Conservation (phyloP, 2,797 vertebrate genomes). For the Mycteria americana region DNA sequence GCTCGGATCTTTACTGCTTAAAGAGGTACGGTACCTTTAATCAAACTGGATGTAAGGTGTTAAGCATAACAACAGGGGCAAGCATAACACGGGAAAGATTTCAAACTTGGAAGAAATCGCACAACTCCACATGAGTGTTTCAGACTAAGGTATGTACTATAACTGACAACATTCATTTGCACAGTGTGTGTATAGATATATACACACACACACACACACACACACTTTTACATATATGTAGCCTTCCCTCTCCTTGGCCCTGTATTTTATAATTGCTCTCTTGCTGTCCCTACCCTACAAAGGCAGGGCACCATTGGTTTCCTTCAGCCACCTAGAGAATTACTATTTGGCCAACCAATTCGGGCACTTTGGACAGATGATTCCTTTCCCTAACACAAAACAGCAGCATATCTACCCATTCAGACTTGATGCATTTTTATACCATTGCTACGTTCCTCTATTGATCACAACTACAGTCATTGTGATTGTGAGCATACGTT, state of each 20-base stretch:
- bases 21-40: not conserved
- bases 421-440: not conserved
- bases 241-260: not conserved
- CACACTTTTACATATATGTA: not conserved
- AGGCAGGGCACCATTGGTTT: not conserved
- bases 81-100: not conserved
- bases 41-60: not conserved
- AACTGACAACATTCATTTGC: not conserved
- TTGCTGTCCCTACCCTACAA: not conserved
- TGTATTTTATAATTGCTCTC: not conserved
- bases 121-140: not conserved
- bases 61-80: not conserved
- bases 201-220: not conserved
- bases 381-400: not conserved
- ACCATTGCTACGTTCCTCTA: not conserved
- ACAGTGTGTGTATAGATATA: not conserved
- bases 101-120: not conserved
- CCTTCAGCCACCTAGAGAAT: not conserved
- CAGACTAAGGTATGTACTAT: not conserved
- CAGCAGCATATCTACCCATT: not conserved
- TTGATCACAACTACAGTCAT: not conserved
- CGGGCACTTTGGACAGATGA: slow-evolving; percentile 56
- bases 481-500: not conserved
- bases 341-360: slow-evolving; percentile 5
- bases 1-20: not conserved